Evolutionary conservation across 2,888 invertebrate genomes (phyloP).

Genomic region (Heliconius charithonia): DNA sequence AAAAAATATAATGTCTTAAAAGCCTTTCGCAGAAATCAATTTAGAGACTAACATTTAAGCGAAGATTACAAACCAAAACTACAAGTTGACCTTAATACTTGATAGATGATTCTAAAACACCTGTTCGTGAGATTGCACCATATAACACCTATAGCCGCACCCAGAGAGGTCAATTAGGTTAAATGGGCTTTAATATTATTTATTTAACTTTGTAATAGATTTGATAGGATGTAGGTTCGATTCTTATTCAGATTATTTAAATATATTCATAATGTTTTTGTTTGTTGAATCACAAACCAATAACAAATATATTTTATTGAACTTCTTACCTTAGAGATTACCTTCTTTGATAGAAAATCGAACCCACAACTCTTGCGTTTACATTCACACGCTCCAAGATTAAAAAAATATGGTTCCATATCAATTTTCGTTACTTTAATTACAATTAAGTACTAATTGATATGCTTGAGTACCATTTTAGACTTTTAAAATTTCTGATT

Average conservation of each 20-base stretch:
- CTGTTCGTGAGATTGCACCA: constrained; percentile 1
- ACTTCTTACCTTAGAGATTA: too few species aligned
- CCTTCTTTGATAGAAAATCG: too few species aligned
- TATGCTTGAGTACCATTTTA: background rate
- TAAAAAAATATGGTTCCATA: too few species aligned
- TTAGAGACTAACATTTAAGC: constrained; percentile 6
- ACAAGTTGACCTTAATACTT: background rate
- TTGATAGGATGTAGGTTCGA: background rate
- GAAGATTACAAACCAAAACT: constrained; percentile 6
- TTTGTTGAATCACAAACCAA: background rate
- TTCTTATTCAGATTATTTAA: background rate
- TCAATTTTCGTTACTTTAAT: background rate
- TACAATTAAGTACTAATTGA: background rate
- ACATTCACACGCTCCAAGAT: too few species aligned
- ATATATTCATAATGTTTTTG: background rate
- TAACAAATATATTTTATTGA: too few species aligned
- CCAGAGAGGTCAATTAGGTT: background rate
- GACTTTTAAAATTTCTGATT: background rate
- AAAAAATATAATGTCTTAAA: background rate
- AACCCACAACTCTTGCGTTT: too few species aligned
- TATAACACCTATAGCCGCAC: background rate
- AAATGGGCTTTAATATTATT: background rate
- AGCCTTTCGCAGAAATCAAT: constrained; percentile 15
- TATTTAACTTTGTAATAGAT: background rate
- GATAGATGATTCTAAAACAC: constrained; percentile 3